phyloP scores from a whole-genome alignment of 2,113 vertebrate species.

The Rynchops niger region DNA sequence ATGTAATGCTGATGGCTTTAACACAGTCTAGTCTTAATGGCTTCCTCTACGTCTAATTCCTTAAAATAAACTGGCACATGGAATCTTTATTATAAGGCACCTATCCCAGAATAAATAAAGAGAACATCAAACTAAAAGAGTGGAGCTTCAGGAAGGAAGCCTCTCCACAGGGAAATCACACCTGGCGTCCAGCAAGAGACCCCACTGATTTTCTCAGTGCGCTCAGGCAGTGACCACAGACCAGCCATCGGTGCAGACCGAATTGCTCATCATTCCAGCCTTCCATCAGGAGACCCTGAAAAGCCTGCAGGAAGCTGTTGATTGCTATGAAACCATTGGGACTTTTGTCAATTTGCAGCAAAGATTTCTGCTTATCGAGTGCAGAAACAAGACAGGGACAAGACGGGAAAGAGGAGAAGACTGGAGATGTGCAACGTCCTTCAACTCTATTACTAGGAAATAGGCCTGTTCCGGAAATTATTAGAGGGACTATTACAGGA shows the following conservation, averaged over 20 bases:
- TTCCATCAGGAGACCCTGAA: not conserved
- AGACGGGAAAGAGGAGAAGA: not conserved
- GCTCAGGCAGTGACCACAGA: not conserved
- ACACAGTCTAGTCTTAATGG: not conserved
- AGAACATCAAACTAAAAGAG: not conserved
- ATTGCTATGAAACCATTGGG: not conserved
- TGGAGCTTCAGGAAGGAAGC: not conserved
- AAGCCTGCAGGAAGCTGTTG: not conserved
- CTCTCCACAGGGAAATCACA: not conserved
- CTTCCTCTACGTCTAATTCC: not conserved
- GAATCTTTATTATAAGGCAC: not conserved
- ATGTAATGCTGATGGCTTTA: rapidly evolving
- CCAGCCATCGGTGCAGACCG: not conserved
- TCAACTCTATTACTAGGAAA: not conserved
- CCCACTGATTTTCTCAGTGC: not conserved
- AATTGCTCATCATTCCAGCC: not conserved
- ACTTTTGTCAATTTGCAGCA: not conserved
- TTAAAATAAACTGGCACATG: not conserved
- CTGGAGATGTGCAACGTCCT: not conserved
- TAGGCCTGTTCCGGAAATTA: not conserved
- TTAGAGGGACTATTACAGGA: not conserved
- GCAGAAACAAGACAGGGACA: not conserved
- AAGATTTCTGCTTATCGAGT: not conserved
- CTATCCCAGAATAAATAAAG: not conserved
- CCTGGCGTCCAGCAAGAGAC: not conserved